Evolutionary conservation across 2,888 invertebrate genomes (phyloP).

Genomic region (Ernsta delagoae): DNA sequence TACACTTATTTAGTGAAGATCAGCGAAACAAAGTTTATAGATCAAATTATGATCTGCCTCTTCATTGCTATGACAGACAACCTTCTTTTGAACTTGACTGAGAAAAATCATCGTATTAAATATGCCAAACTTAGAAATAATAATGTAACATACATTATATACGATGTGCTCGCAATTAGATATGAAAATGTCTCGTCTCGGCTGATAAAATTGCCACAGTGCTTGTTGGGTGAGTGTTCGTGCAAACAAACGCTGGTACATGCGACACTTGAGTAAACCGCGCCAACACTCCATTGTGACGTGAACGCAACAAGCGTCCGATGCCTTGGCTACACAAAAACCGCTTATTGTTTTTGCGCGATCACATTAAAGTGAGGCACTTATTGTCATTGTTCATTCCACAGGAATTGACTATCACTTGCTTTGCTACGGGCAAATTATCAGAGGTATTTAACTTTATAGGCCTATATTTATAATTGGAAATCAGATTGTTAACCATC

Average conservation of each 20-base stretch:
- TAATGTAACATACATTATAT: no score
- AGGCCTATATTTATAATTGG: no score
- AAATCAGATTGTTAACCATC: no score
- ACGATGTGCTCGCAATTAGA: no score
- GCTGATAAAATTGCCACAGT: conserved; percentile 11
- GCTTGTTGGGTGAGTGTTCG: conserved; percentile 12
- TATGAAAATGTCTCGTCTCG: no score
- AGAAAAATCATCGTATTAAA: no score
- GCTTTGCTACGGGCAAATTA: not conserved
- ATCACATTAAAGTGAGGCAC: conserved; percentile 9
- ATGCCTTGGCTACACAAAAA: conserved; percentile 27
- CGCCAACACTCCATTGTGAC: conserved; percentile 63
- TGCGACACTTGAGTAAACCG: conserved; percentile 64
- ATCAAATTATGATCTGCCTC: no score
- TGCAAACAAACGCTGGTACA: conserved; percentile 39
- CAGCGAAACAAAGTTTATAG: no score
- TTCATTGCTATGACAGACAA: no score
- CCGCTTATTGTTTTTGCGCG: conserved; percentile 37
- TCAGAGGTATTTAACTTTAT: not conserved
- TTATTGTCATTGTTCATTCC: not conserved
- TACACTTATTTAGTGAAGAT: no score
- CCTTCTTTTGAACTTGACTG: no score
- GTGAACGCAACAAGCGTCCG: conserved; percentile 30
- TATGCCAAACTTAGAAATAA: no score
- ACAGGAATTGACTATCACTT: not conserved